Evolutionary conservation across 2,888 invertebrate species (phyloP).

Genomic region (Dolomedes plantarius): DNA sequence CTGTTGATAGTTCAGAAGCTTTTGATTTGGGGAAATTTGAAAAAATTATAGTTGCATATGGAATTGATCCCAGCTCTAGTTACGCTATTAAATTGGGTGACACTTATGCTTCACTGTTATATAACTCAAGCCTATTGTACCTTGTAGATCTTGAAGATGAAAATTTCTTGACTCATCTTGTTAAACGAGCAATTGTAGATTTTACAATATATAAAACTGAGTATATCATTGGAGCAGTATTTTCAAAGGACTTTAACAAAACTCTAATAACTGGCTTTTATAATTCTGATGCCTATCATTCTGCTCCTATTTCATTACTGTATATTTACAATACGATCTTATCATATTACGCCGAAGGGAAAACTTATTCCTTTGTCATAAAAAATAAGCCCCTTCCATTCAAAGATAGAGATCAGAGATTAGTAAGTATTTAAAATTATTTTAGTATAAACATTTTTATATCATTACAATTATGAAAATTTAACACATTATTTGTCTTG

Average conservation of each 20-base stretch:
- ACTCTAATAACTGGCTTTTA: slow-evolving; percentile 82
- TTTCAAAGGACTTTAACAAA: neutral
- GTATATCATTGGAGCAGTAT: neutral
- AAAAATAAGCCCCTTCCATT: slow-evolving; percentile 17
- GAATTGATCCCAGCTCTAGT: slow-evolving; percentile 4
- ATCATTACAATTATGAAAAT: too few relatives aligned
- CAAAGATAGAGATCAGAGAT: neutral
- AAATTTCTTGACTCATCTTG: slow-evolving; percentile 5
- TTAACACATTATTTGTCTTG: too few relatives aligned
- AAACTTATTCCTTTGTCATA: neutral
- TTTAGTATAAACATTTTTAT: too few relatives aligned
- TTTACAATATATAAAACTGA: neutral
- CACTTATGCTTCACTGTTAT: neutral
- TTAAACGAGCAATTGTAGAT: neutral
- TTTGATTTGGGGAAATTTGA: neutral
- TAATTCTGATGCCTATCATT: slow-evolving; percentile 87
- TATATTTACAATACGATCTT: slow-evolving; percentile 82
- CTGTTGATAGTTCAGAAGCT: neutral
- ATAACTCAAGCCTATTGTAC: neutral
- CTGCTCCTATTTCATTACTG: slow-evolving; percentile 83
- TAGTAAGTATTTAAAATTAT: slow-evolving; percentile 22
- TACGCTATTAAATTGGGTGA: neutral
- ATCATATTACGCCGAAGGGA: slow-evolving; percentile 75
- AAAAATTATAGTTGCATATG: neutral
- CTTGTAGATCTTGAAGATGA: slow-evolving; percentile 9